Conservation (phyloP, 1,140 invertebrate species). For the Papilio xuthus region DNA sequence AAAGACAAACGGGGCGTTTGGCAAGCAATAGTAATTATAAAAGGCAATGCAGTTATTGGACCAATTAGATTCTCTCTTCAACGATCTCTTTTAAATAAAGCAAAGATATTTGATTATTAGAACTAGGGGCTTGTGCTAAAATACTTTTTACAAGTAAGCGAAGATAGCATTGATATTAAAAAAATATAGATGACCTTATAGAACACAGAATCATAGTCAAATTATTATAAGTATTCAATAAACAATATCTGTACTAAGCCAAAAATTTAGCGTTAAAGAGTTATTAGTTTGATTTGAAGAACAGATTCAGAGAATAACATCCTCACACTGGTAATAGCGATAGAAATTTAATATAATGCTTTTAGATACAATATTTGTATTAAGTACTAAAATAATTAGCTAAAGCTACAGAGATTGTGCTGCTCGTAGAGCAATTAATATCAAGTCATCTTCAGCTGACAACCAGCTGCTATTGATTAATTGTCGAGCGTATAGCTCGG, state of each 20-base stretch:
- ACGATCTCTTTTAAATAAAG: background rate
- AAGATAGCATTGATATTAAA: too few relatives aligned
- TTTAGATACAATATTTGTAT: background rate
- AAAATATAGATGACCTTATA: too few relatives aligned
- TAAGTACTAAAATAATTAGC: background rate
- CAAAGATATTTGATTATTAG: background rate
- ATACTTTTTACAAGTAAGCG: too few relatives aligned
- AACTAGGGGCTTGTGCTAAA: background rate
- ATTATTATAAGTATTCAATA: too few relatives aligned
- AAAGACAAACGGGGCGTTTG: background rate
- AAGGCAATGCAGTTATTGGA: background rate
- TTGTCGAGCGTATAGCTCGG: constrained; percentile 47
- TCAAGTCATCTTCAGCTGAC: constrained; percentile 60
- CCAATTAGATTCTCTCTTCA: background rate
- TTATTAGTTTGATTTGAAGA: too few relatives aligned
- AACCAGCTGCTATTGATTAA: constrained; percentile 53
- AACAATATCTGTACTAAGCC: too few relatives aligned
- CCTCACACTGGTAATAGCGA: background rate
- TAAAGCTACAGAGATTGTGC: constrained; percentile 9
- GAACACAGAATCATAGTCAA: too few relatives aligned
- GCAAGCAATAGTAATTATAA: constrained; percentile 12
- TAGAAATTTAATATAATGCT: background rate
- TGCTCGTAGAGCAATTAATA: constrained; percentile 55
- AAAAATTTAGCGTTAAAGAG: too few relatives aligned
- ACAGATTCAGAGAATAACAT: too few relatives aligned